Percentiles rank a stretch among this genome's conserved stretches.
Evolutionary conservation across 2,113 vertebrate species (phyloP).

Genomic region (Dissostichus mawsoni): DNA sequence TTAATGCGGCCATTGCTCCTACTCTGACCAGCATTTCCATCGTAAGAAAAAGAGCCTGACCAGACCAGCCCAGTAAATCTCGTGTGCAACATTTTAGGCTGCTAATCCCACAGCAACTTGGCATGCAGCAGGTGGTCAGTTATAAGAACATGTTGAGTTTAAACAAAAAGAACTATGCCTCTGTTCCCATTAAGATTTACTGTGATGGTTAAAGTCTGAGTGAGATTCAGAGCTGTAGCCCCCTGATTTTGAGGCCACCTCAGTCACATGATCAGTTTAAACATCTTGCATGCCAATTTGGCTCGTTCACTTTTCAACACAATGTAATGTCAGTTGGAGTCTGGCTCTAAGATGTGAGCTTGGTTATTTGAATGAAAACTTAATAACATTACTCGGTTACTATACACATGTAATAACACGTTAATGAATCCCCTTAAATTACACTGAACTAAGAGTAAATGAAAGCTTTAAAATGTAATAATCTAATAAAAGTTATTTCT

Average conservation of each 20-base stretch:
- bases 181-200: not conserved
- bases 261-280: slow-evolving; percentile 30
- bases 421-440: not conserved
- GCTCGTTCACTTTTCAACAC: not conserved
- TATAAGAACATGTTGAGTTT: not conserved
- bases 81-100: not conserved
- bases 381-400: not conserved
- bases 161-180: not conserved
- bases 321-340: not conserved
- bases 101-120: not conserved
- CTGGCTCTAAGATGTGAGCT: not conserved
- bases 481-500: not conserved
- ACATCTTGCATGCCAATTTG: not conserved
- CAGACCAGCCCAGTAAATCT: not conserved
- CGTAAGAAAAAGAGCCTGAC: not conserved
- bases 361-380: not conserved
- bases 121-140: not conserved
- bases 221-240: not conserved
- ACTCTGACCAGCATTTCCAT: not conserved
- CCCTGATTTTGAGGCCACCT: not conserved
- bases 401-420: not conserved
- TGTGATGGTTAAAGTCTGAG: slow-evolving; percentile 11
- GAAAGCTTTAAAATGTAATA: not conserved
- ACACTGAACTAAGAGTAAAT: not conserved
- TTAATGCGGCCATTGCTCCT: slow-evolving; percentile 28